These are phyloP conservation scores for Harpalus rufipes DNA, from an alignment of 2,888 invertebrate genomes.

Conservation along the genomic window DNA sequence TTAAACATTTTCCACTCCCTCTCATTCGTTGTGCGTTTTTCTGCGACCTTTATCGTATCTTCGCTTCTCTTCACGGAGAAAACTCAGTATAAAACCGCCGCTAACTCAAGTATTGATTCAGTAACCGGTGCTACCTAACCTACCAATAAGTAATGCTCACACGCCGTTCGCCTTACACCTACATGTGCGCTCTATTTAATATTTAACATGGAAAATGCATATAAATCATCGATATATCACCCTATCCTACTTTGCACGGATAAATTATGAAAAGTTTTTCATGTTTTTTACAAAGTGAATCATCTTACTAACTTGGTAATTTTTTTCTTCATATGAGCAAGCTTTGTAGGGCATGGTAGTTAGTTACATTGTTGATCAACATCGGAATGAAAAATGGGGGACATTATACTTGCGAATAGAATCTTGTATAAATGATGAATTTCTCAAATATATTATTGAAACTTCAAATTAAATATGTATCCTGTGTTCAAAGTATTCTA, in stretches of 20 bases:
- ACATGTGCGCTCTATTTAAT: slow-evolving; percentile 26
- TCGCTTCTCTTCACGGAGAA: slow-evolving; percentile 9
- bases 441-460: not conserved
- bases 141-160: slow-evolving; percentile 45
- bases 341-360: not conserved
- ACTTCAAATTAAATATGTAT: slow-evolving; percentile 1
- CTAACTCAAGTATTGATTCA: slow-evolving; percentile 61
- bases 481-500: not conserved
- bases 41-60: not conserved
- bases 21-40: too few species aligned
- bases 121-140: slow-evolving; percentile 33
- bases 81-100: slow-evolving; percentile 36
- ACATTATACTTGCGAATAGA: not conserved
- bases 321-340: not conserved
- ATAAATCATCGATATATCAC: slow-evolving; percentile 52
- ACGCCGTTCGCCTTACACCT: slow-evolving; percentile 39
- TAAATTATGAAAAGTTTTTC: slow-evolving; percentile 30
- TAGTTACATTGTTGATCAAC: not conserved
- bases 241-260: slow-evolving; percentile 5
- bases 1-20: too few species aligned
- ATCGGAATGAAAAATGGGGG: not conserved
- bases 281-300: slow-evolving; percentile 2
- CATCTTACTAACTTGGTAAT: not conserved
- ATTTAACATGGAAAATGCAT: slow-evolving; percentile 41
- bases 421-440: slow-evolving; percentile 12